These are phyloP conservation scores for Catamblyrhynchus diadema DNA, from an alignment of 2,797 vertebrate genomes.

Conservation along the genomic window DNA sequence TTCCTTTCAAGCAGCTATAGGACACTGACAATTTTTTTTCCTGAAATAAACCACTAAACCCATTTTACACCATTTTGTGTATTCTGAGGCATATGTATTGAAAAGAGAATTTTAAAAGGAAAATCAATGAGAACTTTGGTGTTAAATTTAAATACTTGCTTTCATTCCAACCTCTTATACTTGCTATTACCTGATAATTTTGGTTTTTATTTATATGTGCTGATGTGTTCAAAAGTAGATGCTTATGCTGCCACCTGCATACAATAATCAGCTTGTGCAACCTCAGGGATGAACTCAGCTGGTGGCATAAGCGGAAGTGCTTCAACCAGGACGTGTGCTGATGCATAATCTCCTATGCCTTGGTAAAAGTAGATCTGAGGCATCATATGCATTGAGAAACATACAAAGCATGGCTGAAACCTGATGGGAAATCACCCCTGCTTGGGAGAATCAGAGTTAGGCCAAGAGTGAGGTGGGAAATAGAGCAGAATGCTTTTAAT, in stretches of 20 bases:
- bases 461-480: not conserved
- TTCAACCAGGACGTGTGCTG: not conserved
- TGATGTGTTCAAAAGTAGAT: not conserved
- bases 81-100: not conserved
- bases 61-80: not conserved
- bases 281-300: not conserved
- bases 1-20: not conserved
- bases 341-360: not conserved
- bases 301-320: not conserved
- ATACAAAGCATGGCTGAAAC: not conserved
- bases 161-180: not conserved
- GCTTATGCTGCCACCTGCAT: conserved; percentile 63
- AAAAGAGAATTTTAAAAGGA: not conserved
- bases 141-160: not conserved
- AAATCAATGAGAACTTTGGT: not conserved
- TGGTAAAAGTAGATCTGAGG: not conserved
- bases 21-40: not conserved
- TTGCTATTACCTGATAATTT: not conserved
- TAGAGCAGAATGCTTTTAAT: not conserved
- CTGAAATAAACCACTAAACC: not conserved
- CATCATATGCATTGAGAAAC: accelerated
- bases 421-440: not conserved
- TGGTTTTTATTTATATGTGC: not conserved
- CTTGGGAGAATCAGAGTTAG: not conserved
- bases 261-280: conserved; percentile 42